Evolutionary conservation across 2,888 invertebrate species (phyloP).

Genomic region (Deladenus siricidicola): DNA sequence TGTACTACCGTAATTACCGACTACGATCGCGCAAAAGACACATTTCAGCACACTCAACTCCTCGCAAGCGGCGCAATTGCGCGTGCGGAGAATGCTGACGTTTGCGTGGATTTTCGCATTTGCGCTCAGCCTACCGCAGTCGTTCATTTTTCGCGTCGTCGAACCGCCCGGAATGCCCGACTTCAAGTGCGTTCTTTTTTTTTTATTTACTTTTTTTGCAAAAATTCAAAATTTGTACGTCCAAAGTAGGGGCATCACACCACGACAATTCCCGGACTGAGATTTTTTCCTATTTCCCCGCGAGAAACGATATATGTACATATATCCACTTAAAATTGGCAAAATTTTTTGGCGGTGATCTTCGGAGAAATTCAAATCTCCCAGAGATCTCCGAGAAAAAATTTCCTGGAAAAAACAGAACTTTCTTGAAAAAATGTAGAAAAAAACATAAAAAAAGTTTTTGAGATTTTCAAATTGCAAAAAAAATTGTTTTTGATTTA

Average conservation of each 20-base stretch:
- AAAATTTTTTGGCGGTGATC: too few species aligned
- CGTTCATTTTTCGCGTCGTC: constrained; percentile 40
- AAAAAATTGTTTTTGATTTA: too few species aligned
- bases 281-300: neutral
- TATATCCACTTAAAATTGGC: too few species aligned
- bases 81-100: constrained; percentile 35
- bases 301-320: too few species aligned
- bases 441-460: too few species aligned
- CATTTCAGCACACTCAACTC: constrained; percentile 37
- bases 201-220: neutral
- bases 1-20: too few species aligned
- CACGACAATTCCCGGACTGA: neutral
- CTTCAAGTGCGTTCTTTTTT: constrained; percentile 32
- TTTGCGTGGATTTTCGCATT: constrained; percentile 39
- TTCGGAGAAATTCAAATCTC: too few species aligned
- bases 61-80: constrained; percentile 29
- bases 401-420: too few species aligned
- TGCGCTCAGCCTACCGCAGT: constrained; percentile 39
- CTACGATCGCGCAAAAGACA: too few species aligned
- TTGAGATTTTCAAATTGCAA: too few species aligned
- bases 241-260: neutral
- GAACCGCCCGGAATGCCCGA: constrained; percentile 32
- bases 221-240: constrained; percentile 11
- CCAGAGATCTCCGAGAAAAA: too few species aligned
- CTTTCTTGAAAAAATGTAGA: too few species aligned